These are phyloP conservation scores for Saccostrea glomerata DNA, from an alignment of 1,140 invertebrate species.

Conservation along the genomic window DNA sequence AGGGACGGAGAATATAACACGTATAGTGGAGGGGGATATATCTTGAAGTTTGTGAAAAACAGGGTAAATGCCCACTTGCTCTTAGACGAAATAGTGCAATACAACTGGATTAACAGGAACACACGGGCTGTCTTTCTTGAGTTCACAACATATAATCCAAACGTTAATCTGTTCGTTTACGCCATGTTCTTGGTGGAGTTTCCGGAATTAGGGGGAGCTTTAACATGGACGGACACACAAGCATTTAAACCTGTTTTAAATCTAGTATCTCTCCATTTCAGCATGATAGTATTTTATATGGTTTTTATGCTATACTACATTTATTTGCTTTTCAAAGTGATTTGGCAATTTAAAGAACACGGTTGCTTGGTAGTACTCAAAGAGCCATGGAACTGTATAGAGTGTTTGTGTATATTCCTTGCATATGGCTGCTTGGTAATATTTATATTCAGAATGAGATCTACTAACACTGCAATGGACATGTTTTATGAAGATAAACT, in stretches of 20 bases:
- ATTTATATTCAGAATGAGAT: constrained; percentile 65
- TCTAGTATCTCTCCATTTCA: constrained; percentile 54
- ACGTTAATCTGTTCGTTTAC: constrained; percentile 63
- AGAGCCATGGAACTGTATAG: constrained; percentile 77
- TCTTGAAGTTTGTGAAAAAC: constrained; percentile 59
- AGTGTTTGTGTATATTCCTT: constrained; percentile 70
- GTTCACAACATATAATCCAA: constrained; percentile 81
- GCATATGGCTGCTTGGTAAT: constrained; percentile 70
- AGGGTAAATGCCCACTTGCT: constrained; percentile 49
- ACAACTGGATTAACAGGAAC: constrained; percentile 79
- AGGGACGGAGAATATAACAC: constrained; percentile 52
- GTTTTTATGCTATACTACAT: constrained; percentile 60
- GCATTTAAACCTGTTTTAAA: constrained; percentile 59
- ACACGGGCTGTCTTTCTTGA: constrained; percentile 81
- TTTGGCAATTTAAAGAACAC: constrained; percentile 55
- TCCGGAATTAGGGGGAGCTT: constrained; percentile 76
- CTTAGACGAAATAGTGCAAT: constrained; percentile 72
- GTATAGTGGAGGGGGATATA: constrained; percentile 62
- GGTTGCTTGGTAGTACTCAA: constrained; percentile 65
- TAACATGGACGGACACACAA: constrained; percentile 57
- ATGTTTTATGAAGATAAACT: constrained; percentile 48
- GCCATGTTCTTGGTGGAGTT: constrained; percentile 73
- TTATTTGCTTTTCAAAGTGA: constrained; percentile 51
- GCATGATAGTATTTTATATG: constrained; percentile 62
- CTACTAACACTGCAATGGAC: constrained; percentile 37